phyloP scores from a whole-genome alignment of 2,888 invertebrate genomes.

The Patella depressa region DNA sequence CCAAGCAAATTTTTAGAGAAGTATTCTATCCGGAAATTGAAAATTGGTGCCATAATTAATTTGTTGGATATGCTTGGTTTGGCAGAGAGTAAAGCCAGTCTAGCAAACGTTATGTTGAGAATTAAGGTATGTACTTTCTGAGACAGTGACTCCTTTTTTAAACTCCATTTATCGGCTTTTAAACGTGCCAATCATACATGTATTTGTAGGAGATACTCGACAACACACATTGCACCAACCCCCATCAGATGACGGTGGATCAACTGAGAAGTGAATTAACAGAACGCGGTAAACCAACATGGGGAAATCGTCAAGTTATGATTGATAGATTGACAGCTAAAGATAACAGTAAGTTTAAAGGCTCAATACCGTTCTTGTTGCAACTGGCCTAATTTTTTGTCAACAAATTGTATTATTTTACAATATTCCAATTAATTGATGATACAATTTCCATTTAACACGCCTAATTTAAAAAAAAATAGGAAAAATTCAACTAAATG shows the following conservation, averaged over 20 bases:
- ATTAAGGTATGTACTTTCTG: conserved; percentile 41
- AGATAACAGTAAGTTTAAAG: conserved; percentile 5
- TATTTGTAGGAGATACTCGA: conserved; percentile 41
- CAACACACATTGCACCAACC: conserved; percentile 50
- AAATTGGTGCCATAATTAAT: conserved; percentile 48
- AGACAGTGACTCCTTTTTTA: neutral
- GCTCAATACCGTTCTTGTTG: no score
- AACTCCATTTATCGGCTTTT: no score
- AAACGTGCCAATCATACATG: no score
- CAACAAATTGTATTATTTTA: no score
- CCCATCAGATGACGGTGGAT: conserved; percentile 50
- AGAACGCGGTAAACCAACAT: conserved; percentile 37
- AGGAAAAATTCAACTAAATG: no score
- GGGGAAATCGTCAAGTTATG: conserved; percentile 40
- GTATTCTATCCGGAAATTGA: conserved; percentile 48
- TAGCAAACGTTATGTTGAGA: conserved; percentile 45
- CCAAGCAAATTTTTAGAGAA: conserved; percentile 42
- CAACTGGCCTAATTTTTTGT: no score
- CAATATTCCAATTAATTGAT: no score
- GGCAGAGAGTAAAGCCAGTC: conserved; percentile 42
- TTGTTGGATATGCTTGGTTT: conserved; percentile 45
- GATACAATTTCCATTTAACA: no score
- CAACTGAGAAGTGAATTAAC: conserved; percentile 43
- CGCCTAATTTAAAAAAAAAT: no score
- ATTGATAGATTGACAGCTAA: conserved; percentile 35